Evolutionary conservation across 2,888 invertebrate genomes (phyloP).

Genomic region (Lydus trimaculatus): DNA sequence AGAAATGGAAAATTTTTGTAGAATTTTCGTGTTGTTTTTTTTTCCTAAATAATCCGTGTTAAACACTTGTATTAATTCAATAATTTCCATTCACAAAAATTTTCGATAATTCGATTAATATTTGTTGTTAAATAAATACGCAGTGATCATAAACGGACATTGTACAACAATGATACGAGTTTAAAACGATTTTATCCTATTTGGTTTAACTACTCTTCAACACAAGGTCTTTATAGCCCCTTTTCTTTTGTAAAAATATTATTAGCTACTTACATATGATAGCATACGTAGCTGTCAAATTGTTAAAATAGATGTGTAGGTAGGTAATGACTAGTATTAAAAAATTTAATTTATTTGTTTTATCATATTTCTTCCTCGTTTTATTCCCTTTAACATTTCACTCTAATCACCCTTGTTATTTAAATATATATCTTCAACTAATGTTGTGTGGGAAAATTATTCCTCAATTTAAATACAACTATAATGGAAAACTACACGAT

Average conservation of each 20-base stretch:
- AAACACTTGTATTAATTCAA: not conserved
- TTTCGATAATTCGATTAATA: not conserved
- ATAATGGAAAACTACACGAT: too few relatives aligned
- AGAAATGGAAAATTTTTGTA: too few relatives aligned
- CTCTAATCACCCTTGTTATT: slow-evolving; percentile 10
- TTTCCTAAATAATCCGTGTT: not conserved
- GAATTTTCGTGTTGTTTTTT: too few relatives aligned
- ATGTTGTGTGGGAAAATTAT: too few relatives aligned
- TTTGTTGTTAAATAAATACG: slow-evolving; percentile 32
- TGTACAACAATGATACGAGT: slow-evolving; percentile 54
- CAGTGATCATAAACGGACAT: slow-evolving; percentile 50
- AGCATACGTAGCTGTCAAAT: slow-evolving; percentile 47
- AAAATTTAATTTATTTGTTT: slow-evolving; percentile 48
- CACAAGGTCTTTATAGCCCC: slow-evolving; percentile 58
- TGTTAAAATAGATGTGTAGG: slow-evolving; percentile 52
- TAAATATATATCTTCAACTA: too few relatives aligned
- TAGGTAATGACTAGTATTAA: slow-evolving; percentile 48
- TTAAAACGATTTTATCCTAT: slow-evolving; percentile 57
- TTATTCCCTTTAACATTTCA: slow-evolving; percentile 34
- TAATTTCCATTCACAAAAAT: slow-evolving; percentile 5
- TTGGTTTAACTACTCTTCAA: slow-evolving; percentile 54
- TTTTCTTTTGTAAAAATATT: slow-evolving; percentile 54
- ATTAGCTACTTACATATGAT: slow-evolving; percentile 52
- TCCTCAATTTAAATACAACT: too few relatives aligned
- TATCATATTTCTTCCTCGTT: slow-evolving; percentile 39